These are phyloP conservation scores for Ovibos moschatus DNA, from an alignment of 2,113 vertebrate genomes.

Conservation along the genomic window DNA sequence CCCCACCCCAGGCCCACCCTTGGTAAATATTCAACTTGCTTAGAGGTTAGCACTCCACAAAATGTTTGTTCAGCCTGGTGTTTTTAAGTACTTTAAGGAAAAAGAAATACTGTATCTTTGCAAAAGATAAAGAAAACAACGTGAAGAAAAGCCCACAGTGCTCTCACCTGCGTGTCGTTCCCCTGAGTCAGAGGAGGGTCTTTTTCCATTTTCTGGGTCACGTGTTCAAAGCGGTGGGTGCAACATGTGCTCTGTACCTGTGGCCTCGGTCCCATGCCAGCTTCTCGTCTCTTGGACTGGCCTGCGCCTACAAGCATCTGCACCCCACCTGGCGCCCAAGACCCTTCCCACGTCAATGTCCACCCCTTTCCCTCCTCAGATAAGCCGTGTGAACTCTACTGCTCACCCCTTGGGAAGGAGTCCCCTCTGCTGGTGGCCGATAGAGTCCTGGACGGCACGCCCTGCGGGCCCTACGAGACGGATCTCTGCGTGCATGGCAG, in stretches of 20 bases:
- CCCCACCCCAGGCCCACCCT: background rate
- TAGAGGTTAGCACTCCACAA: background rate
- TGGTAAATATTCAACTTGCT: background rate
- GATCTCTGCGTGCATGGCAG: conserved; percentile 96
- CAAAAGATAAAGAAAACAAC: background rate
- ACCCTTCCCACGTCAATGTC: background rate
- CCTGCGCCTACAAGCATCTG: rapidly evolving
- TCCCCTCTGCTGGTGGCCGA: conserved; percentile 89
- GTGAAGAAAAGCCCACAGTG: background rate
- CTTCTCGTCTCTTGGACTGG: background rate
- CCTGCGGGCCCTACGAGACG: conserved; percentile 93
- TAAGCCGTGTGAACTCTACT: conserved; percentile 93
- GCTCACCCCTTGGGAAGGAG: conserved; percentile 90
- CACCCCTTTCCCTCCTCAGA: conserved; percentile 82
- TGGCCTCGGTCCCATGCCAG: background rate
- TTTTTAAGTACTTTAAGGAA: background rate
- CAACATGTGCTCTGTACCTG: background rate
- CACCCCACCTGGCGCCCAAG: rapidly evolving
- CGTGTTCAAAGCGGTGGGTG: background rate
- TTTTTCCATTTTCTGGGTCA: background rate
- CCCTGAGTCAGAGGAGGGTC: background rate
- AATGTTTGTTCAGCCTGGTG: background rate
- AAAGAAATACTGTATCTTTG: background rate
- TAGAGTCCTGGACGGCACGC: conserved; percentile 94
- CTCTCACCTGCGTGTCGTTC: rapidly evolving